Conservation (phyloP, 2,797 vertebrate genomes). For the Tinamus major region DNA sequence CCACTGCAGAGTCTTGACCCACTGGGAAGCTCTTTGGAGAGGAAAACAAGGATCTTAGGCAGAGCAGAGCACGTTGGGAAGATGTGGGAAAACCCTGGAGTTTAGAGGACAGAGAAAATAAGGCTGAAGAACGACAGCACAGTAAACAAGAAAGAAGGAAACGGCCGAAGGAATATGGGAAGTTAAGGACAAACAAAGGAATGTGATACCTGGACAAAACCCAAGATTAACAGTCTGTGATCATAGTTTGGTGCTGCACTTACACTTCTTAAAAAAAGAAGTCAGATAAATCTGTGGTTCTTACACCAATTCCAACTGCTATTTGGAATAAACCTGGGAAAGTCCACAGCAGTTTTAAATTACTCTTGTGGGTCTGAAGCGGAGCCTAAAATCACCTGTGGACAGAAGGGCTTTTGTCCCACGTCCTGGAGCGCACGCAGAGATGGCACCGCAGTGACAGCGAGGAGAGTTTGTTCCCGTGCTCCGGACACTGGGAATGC, state of each 20-base stretch:
- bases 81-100: not conserved
- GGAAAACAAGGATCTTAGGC: not conserved
- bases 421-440: accelerated
- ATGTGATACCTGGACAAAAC: not conserved
- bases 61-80: not conserved
- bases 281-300: not conserved
- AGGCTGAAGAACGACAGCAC: not conserved
- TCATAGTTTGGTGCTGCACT: not conserved
- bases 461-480: not conserved
- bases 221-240: not conserved
- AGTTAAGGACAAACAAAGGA: not conserved
- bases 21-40: not conserved
- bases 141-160: not conserved
- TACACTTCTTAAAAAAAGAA: not conserved
- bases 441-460: not conserved
- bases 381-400: constrained; percentile 31
- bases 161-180: not conserved
- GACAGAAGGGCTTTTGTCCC: constrained; percentile 24
- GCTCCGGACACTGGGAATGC: not conserved
- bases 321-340: not conserved
- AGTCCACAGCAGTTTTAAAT: not conserved
- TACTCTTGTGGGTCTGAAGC: not conserved
- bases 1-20: not conserved
- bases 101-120: not conserved
- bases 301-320: accelerated